Evolutionary conservation across 2,797 vertebrate species (phyloP).

Genomic region (Arnoldichthys spilopterus): DNA sequence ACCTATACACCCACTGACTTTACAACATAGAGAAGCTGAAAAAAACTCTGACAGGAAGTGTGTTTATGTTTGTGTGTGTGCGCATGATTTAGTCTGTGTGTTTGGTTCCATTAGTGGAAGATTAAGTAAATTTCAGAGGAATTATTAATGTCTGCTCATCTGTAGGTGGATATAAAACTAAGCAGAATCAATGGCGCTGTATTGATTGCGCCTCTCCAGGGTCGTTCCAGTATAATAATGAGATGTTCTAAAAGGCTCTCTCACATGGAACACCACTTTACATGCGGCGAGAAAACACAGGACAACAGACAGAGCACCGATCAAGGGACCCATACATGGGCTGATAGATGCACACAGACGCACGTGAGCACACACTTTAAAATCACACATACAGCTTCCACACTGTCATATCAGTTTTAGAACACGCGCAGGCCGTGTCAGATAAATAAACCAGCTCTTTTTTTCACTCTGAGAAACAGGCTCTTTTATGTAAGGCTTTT

Average conservation of each 20-base stretch:
- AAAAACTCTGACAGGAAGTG: neutral
- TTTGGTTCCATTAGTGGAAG: conserved; percentile 73
- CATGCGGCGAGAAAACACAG: conserved; percentile 37
- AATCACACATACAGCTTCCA: conserved; percentile 49
- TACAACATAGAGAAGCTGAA: neutral
- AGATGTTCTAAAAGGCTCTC: conserved; percentile 70
- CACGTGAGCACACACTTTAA: conserved; percentile 18
- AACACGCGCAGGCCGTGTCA: conserved; percentile 19
- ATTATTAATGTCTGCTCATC: conserved; percentile 82
- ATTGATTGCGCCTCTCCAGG: conserved; percentile 79
- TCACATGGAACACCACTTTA: conserved; percentile 50
- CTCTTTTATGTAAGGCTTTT: conserved; percentile 43
- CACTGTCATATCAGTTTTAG: neutral
- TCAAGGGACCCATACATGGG: conserved; percentile 12
- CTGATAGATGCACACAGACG: conserved; percentile 24
- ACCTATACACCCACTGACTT: conserved; percentile 13
- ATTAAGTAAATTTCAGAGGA: conserved; percentile 81
- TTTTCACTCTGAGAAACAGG: conserved; percentile 38
- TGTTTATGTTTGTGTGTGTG: conserved; percentile 31
- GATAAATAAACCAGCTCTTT: conserved; percentile 45
- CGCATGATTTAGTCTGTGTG: conserved; percentile 58
- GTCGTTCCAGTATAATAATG: conserved; percentile 81
- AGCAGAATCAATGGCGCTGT: conserved; percentile 79
- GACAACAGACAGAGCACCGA: conserved; percentile 17
- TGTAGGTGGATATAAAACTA: conserved; percentile 81